phyloP scores from a whole-genome alignment of 2,797 vertebrate species.

The Hyperoplus lanceolatus region DNA sequence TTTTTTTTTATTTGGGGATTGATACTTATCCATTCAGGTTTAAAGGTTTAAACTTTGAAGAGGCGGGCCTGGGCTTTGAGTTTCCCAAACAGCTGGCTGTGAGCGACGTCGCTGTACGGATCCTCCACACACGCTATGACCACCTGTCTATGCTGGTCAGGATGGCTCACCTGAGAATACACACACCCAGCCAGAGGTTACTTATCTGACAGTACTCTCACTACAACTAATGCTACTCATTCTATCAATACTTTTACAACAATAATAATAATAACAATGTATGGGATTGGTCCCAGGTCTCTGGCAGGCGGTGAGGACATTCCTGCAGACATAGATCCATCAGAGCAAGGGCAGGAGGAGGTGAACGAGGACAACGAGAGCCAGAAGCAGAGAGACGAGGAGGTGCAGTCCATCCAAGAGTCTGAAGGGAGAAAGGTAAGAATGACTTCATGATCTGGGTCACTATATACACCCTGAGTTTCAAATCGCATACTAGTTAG shows the following conservation, averaged over 20 bases:
- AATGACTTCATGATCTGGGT: not conserved
- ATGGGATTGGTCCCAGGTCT: slow-evolving; percentile 36
- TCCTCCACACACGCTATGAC: slow-evolving; percentile 92
- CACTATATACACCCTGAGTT: not conserved
- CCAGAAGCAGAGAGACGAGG: slow-evolving; percentile 39
- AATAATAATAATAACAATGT: not conserved
- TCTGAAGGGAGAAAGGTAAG: slow-evolving; percentile 65
- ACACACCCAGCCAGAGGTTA: slow-evolving; percentile 51
- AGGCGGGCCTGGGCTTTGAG: slow-evolving; percentile 84
- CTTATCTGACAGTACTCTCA: not conserved
- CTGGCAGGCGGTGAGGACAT: slow-evolving; percentile 28
- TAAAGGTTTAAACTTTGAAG: slow-evolving; percentile 84
- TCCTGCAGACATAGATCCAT: not conserved
- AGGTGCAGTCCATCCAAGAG: slow-evolving; percentile 36
- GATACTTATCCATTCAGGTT: slow-evolving; percentile 77
- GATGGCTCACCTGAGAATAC: slow-evolving; percentile 31
- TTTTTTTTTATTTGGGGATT: not conserved
- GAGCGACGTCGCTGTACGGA: slow-evolving; percentile 84
- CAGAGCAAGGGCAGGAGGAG: slow-evolving; percentile 7
- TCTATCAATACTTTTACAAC: not conserved
- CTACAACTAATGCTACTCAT: no score
- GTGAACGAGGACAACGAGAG: slow-evolving; percentile 22
- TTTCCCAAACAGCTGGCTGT: slow-evolving; percentile 88
- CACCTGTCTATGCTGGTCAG: slow-evolving; percentile 85
- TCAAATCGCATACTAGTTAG: no score